Conservation (phyloP, 2,113 vertebrate species). For the Leucosticte australis region DNA sequence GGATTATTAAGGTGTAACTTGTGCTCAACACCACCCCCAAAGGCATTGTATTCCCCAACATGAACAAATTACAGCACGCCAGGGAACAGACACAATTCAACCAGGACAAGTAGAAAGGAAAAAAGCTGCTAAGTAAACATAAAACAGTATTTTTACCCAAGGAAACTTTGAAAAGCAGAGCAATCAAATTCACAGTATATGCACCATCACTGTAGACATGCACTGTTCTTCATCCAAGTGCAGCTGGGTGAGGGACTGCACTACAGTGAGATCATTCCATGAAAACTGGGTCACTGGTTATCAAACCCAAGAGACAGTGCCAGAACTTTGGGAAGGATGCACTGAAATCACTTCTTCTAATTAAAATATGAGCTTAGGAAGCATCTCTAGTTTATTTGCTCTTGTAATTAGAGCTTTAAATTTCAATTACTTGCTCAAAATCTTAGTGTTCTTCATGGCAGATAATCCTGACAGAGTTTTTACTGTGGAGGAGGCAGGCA, state of each 20-base stretch:
- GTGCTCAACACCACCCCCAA: background rate
- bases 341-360: background rate
- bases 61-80: background rate
- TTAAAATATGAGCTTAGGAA: background rate
- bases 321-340: background rate
- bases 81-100: background rate
- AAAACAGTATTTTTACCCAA: background rate
- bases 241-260: background rate
- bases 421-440: constrained; percentile 8
- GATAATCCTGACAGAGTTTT: background rate
- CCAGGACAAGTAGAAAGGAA: background rate
- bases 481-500: background rate
- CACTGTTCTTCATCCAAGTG: background rate
- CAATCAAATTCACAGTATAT: background rate
- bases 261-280: background rate
- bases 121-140: background rate
- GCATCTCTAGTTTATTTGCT: background rate
- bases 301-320: background rate
- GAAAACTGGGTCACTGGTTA: constrained; percentile 11
- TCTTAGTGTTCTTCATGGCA: background rate
- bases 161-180: background rate
- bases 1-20: background rate
- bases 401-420: constrained; percentile 12
- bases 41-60: background rate
- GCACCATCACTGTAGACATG: background rate